Evolutionary conservation across 1,140 invertebrate species (phyloP).

Genomic region (Lordiphosa mommai): DNA sequence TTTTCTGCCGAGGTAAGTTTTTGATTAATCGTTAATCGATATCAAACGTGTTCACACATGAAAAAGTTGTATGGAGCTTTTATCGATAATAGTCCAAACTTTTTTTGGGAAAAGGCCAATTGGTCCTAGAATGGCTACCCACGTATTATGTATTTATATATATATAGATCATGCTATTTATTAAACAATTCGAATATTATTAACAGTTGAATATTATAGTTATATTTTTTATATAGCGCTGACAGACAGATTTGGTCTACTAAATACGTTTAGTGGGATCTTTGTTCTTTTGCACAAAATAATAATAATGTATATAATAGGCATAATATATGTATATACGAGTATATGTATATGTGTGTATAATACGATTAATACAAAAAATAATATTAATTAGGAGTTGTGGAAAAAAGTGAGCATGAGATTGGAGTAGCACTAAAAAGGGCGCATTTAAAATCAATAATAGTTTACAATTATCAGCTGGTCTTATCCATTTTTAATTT

Average conservation of each 20-base stretch:
- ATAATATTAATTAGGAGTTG: constrained; percentile 40
- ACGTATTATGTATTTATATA: constrained; percentile 22
- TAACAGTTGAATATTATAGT: constrained; percentile 68
- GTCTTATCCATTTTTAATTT: too few relatives aligned
- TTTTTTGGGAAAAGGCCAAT: neutral
- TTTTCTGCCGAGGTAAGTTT: too few relatives aligned
- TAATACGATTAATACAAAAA: constrained; percentile 65
- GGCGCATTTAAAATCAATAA: constrained; percentile 61
- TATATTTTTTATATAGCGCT: constrained; percentile 55
- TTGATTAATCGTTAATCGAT: too few relatives aligned
- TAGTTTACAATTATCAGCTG: constrained; percentile 40
- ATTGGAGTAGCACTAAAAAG: constrained; percentile 53
- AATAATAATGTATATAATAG: constrained; percentile 21
- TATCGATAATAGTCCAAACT: too few relatives aligned
- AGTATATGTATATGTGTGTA: constrained; percentile 25
- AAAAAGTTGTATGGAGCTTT: too few relatives aligned
- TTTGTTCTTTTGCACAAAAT: constrained; percentile 51
- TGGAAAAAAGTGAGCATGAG: constrained; percentile 51
- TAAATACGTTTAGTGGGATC: constrained; percentile 52
- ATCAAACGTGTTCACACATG: too few relatives aligned
- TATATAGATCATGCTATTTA: constrained; percentile 74
- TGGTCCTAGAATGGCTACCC: neutral
- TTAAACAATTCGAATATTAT: constrained; percentile 78
- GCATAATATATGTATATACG: constrained; percentile 9
- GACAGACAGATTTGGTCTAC: constrained; percentile 66